A percentile compares a stretch with the other conserved stretches of the same genome.
phyloP scores from a whole-genome alignment of 2,113 vertebrate genomes.

The Ancistrus triradiatus region DNA sequence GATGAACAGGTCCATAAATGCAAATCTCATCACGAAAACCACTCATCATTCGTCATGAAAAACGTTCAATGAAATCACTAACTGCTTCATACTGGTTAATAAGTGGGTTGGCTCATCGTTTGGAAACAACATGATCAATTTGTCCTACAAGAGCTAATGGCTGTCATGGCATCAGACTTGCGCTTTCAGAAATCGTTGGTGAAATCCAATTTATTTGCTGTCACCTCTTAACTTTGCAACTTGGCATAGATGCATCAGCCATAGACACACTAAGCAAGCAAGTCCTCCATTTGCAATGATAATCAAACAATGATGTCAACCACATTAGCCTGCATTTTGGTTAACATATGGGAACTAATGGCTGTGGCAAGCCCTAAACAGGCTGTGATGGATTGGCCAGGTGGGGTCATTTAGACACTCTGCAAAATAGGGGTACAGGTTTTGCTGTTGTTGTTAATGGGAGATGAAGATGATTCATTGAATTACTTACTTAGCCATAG shows the following conservation, averaged over 20 bases:
- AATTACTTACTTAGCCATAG: slow-evolving; percentile 54
- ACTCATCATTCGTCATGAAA: too few species aligned
- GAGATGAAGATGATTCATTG: slow-evolving; percentile 53
- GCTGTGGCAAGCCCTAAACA: slow-evolving; percentile 31
- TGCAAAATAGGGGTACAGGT: slow-evolving; percentile 39
- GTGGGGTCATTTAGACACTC: slow-evolving; percentile 28
- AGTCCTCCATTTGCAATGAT: slow-evolving; percentile 52
- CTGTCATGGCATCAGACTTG: slow-evolving; percentile 67
- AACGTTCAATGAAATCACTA: slow-evolving; percentile 49
- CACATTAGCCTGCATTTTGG: slow-evolving; percentile 51
- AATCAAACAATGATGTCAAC: slow-evolving; percentile 54
- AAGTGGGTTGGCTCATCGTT: slow-evolving; percentile 54
- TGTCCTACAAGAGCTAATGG: slow-evolving; percentile 67
- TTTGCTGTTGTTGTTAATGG: slow-evolving; percentile 45
- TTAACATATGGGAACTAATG: slow-evolving; percentile 48
- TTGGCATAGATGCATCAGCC: too few species aligned
- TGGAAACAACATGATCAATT: slow-evolving; percentile 68
- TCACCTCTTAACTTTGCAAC: slow-evolving; percentile 60
- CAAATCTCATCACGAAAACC: slow-evolving; percentile 35
- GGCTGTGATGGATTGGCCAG: slow-evolving; percentile 43
- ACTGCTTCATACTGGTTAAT: slow-evolving; percentile 62
- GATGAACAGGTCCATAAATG: not conserved
- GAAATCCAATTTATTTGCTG: slow-evolving; percentile 68
- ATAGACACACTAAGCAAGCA: slow-evolving; percentile 52
- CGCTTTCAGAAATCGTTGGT: slow-evolving; percentile 61